These are phyloP conservation scores for Theropithecus gelada DNA, from an alignment of 2,113 vertebrate species.

Conservation along the genomic window DNA sequence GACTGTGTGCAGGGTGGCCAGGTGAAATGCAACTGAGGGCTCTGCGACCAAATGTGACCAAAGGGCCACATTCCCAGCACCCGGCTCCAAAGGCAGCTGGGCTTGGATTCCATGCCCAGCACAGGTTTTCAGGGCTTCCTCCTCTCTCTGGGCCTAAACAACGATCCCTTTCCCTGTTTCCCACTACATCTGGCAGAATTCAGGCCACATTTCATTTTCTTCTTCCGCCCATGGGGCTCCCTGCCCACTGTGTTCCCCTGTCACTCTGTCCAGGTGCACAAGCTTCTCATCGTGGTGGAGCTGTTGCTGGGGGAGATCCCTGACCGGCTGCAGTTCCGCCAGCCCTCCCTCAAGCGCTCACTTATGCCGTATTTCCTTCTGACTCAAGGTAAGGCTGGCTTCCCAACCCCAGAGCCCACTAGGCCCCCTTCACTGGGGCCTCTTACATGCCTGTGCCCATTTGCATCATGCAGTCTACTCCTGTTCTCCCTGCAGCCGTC, in stretches of 20 bases:
- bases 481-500: constrained; percentile 86
- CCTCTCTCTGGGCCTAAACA: neutral
- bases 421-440: neutral
- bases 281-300: constrained; percentile 98
- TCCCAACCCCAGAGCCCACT: neutral
- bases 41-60: neutral
- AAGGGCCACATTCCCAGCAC: neutral
- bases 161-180: neutral
- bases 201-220: neutral
- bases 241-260: neutral
- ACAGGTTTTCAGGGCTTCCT: neutral
- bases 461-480: neutral
- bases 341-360: constrained; percentile 96
- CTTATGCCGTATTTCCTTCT: constrained; percentile 99
- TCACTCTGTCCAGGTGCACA: constrained; percentile 89
- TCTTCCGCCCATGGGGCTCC: neutral
- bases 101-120: neutral
- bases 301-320: constrained; percentile 97
- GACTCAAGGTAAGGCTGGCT: constrained; percentile 89
- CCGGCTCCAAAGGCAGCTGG: neutral
- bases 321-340: constrained; percentile 97
- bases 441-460: accelerated
- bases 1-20: neutral
- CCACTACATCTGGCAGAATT: neutral
- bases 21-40: neutral